These are phyloP conservation scores for Pollimyrus isidori DNA, from an alignment of 2,113 vertebrate genomes.

Conservation along the genomic window DNA sequence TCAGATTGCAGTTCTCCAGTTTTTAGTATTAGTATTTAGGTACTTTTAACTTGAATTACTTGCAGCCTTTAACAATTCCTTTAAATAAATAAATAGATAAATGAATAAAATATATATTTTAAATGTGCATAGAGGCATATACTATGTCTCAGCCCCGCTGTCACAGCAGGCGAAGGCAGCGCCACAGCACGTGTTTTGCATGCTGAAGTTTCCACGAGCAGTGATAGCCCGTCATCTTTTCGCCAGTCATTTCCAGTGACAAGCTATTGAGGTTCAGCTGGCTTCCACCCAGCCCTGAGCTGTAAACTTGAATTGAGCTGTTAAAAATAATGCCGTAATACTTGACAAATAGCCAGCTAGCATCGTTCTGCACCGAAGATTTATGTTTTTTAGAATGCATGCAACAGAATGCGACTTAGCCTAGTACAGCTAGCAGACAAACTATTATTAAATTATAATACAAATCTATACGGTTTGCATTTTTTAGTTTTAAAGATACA, in stretches of 20 bases:
- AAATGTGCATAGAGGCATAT: not conserved
- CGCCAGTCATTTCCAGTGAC: not conserved
- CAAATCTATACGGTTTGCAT: not conserved
- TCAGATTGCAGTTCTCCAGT: not conserved
- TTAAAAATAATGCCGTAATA: not conserved
- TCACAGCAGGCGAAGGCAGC: not conserved
- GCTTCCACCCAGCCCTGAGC: not conserved
- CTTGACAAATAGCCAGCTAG: constrained; percentile 4
- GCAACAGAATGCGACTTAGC: not conserved
- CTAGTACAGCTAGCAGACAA: constrained; percentile 4
- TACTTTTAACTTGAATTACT: not conserved
- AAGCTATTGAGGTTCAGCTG: not conserved
- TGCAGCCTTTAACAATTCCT: not conserved
- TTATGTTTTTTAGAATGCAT: not conserved
- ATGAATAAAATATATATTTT: not conserved
- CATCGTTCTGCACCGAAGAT: not conserved
- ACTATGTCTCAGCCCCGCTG: not conserved
- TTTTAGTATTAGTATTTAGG: not conserved
- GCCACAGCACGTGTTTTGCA: not conserved
- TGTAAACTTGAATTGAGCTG: not conserved
- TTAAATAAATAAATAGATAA: not conserved
- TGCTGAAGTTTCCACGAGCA: not conserved
- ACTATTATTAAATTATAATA: constrained; percentile 6
- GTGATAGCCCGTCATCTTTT: not conserved
- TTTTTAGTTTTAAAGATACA: constrained; percentile 1